Percentiles rank a stretch among this genome's conserved stretches.
Evolutionary conservation across 1,140 invertebrate genomes (phyloP).

Genomic region (Agraylea sexmaculata): DNA sequence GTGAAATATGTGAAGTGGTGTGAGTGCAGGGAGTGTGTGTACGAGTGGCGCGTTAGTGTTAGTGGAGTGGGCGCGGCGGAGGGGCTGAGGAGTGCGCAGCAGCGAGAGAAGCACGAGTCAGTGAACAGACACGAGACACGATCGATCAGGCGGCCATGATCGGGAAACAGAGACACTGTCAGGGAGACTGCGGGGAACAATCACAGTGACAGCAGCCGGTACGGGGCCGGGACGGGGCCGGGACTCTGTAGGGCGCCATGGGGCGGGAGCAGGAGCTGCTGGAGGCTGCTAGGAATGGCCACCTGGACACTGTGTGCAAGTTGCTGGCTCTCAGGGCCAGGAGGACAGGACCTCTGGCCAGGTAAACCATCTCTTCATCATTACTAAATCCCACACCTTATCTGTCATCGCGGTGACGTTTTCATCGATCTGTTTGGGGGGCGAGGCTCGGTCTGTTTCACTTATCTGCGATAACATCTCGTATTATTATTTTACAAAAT

Average conservation of each 20-base stretch:
- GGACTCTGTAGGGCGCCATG: too few species aligned
- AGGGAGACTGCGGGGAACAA: slow-evolving; percentile 49
- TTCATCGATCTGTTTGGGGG: too few species aligned
- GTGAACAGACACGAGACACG: too few species aligned
- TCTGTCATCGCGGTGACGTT: too few species aligned
- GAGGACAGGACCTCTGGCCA: slow-evolving; percentile 84
- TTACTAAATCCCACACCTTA: too few species aligned
- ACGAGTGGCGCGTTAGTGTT: too few species aligned
- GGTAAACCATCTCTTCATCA: slow-evolving; percentile 47
- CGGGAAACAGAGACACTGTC: slow-evolving; percentile 44
- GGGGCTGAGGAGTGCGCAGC: not conserved
- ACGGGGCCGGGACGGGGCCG: slow-evolving; percentile 33
- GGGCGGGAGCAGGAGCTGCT: slow-evolving; percentile 93
- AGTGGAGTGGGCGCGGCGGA: not conserved
- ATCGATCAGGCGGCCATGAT: too few species aligned
- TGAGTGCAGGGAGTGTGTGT: too few species aligned
- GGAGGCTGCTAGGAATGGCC: slow-evolving; percentile 87
- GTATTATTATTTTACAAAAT: not conserved
- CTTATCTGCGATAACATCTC: not conserved
- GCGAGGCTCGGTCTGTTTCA: too few species aligned
- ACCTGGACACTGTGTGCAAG: slow-evolving; percentile 79
- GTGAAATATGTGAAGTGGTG: too few species aligned
- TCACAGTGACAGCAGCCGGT: slow-evolving; percentile 36
- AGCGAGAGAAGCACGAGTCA: too few species aligned
- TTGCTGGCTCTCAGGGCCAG: slow-evolving; percentile 79